These are phyloP conservation scores for Ladona fulva DNA, from an alignment of 1,140 invertebrate species.

Conservation along the genomic window DNA sequence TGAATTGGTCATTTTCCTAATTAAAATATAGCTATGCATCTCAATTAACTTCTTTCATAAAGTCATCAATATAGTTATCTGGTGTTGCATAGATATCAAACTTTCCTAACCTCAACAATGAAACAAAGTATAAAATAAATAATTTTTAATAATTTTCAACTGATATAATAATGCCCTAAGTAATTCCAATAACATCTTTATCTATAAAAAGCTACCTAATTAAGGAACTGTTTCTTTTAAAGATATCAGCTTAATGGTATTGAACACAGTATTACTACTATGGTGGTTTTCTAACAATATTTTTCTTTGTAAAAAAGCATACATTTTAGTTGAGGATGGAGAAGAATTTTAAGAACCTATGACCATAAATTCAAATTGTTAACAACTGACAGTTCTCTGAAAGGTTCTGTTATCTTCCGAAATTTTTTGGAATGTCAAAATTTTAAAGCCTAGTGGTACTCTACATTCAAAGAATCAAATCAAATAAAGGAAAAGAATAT, in stretches of 20 bases:
- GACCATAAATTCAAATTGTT: background rate
- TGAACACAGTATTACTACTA: background rate
- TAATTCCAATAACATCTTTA: background rate
- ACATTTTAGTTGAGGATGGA: background rate
- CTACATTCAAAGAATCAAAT: background rate
- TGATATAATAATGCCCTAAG: background rate
- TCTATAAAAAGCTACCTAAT: no score
- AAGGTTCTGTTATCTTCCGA: background rate
- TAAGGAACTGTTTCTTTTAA: background rate
- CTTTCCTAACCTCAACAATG: background rate
- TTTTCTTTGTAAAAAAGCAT: background rate
- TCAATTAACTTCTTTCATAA: background rate
- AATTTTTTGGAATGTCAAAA: background rate
- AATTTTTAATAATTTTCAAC: background rate
- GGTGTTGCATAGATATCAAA: background rate
- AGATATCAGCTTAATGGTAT: background rate
- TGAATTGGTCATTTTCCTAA: background rate
- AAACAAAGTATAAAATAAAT: background rate
- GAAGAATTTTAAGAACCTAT: background rate
- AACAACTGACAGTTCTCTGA: no score
- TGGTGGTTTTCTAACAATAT: conserved; percentile 6
- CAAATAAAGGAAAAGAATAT: no score
- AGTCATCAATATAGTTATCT: background rate
- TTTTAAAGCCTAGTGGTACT: background rate
- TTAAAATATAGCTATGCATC: conserved; percentile 7